Conservation (phyloP, 1,140 invertebrate genomes). For the honey bee (Apis mellifera) region DNA sequence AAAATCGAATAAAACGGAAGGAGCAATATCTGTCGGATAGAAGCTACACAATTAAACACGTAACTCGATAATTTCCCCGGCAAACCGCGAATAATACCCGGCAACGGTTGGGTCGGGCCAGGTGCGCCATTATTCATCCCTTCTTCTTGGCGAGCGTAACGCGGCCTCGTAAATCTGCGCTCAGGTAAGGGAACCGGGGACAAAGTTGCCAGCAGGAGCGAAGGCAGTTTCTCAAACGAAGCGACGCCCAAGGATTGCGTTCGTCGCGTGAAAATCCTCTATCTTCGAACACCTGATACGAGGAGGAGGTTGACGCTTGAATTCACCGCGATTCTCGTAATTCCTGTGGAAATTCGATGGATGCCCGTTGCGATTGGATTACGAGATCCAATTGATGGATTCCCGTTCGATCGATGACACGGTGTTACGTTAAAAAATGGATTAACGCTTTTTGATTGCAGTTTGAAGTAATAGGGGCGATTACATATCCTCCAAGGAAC, state of each 20-base stretch:
- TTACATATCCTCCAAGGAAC: too few species aligned
- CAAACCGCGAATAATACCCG: slow-evolving; percentile 68
- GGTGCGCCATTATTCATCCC: slow-evolving; percentile 72
- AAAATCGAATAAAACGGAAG: slow-evolving; percentile 8
- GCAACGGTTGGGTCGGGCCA: slow-evolving; percentile 60
- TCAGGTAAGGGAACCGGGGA: slow-evolving; percentile 59
- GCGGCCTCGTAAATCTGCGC: slow-evolving; percentile 67
- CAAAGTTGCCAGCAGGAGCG: slow-evolving; percentile 44
- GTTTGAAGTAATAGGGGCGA: too few species aligned
- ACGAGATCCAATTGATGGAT: not conserved
- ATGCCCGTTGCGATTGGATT: not conserved
- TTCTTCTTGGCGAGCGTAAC: slow-evolving; percentile 63
- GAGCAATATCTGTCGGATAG: slow-evolving; percentile 4
- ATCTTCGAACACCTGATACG: not conserved
- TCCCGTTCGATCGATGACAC: not conserved
- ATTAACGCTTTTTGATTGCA: too few species aligned
- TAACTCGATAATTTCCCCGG: slow-evolving; percentile 70
- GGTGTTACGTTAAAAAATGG: too few species aligned
- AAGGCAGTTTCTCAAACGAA: slow-evolving; percentile 48
- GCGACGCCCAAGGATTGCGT: slow-evolving; percentile 32
- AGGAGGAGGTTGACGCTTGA: not conserved
- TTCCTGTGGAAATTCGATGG: not conserved
- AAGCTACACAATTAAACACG: slow-evolving; percentile 55
- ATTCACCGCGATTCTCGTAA: slow-evolving; percentile 4
- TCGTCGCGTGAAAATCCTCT: slow-evolving; percentile 23